Conservation (phyloP, 2,113 vertebrate genomes). For the Pardalotus punctatus region DNA sequence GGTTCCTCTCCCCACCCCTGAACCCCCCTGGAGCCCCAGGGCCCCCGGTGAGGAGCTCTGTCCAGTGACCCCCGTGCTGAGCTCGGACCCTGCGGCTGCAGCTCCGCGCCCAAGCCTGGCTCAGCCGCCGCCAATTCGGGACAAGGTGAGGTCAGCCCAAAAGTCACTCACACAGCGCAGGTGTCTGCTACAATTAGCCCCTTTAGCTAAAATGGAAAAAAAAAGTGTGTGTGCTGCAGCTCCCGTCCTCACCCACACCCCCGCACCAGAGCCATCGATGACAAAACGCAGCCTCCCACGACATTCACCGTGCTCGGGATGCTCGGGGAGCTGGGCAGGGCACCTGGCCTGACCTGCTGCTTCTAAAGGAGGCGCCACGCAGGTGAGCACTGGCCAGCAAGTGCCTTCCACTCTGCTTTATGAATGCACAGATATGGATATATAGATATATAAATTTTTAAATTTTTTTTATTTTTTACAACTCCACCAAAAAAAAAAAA, state of each 20-base stretch:
- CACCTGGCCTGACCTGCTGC: accelerated
- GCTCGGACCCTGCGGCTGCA: accelerated
- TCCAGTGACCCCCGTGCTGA: accelerated
- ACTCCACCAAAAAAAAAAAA: not conserved
- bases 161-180: not conserved
- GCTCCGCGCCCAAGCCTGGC: accelerated
- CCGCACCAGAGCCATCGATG: accelerated
- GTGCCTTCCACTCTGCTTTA: not conserved
- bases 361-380: not conserved
- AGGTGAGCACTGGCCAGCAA: not conserved
- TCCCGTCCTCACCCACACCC: not conserved
- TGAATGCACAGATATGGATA: not conserved
- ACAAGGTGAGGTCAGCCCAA: not conserved
- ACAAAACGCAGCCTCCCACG: accelerated
- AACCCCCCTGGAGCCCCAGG: too few relatives aligned
- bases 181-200: not conserved
- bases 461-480: not conserved
- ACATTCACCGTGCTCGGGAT: accelerated
- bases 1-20: not conserved
- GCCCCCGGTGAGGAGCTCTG: accelerated
- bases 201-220: not conserved
- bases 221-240: not conserved
- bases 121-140: accelerated
- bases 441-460: not conserved
- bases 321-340: not conserved